A percentile compares a stretch with the other conserved stretches of the same genome.
These are phyloP conservation scores for Cyclophora punctaria DNA, from an alignment of 2,888 invertebrate species.

Conservation along the genomic window DNA sequence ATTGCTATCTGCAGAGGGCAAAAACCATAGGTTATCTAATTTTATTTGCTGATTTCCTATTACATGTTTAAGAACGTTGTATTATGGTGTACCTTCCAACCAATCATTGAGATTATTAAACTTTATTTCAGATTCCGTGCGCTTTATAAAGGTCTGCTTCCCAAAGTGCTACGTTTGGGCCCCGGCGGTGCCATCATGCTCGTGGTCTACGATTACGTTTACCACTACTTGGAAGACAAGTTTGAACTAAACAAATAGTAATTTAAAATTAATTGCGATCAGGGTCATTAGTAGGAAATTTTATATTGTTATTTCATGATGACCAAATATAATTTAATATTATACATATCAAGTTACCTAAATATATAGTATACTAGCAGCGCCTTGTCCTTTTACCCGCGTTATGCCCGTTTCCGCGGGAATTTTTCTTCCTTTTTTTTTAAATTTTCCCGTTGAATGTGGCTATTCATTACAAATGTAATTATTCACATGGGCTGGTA, in stretches of 20 bases:
- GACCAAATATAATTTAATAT: not conserved
- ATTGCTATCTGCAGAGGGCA: no score
- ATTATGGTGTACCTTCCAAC: no score
- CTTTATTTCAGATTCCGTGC: slow-evolving; percentile 83
- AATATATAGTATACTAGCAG: not conserved
- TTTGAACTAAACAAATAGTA: slow-evolving; percentile 24
- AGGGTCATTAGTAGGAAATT: no score
- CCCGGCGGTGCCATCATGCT: slow-evolving; percentile 97
- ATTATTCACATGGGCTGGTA: no score
- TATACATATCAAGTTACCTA: not conserved
- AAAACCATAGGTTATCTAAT: no score
- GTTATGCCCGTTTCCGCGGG: no score
- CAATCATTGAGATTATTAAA: slow-evolving; percentile 7
- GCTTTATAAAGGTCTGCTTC: slow-evolving; percentile 92
- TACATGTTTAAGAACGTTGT: not conserved
- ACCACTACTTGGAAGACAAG: slow-evolving; percentile 79
- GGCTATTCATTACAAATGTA: no score
- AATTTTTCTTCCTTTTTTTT: no score
- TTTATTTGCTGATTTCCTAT: no score
- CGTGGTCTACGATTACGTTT: slow-evolving; percentile 91
- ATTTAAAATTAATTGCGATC: no score
- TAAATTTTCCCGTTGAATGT: no score
- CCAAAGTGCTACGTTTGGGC: slow-evolving; percentile 92
- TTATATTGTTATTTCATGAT: not conserved
- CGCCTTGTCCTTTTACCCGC: no score